Evolutionary conservation across 2,797 vertebrate genomes (phyloP), one percentile per base, ranked within the genome.

Genomic region (Paratrypauchen microcephalus): DNA sequence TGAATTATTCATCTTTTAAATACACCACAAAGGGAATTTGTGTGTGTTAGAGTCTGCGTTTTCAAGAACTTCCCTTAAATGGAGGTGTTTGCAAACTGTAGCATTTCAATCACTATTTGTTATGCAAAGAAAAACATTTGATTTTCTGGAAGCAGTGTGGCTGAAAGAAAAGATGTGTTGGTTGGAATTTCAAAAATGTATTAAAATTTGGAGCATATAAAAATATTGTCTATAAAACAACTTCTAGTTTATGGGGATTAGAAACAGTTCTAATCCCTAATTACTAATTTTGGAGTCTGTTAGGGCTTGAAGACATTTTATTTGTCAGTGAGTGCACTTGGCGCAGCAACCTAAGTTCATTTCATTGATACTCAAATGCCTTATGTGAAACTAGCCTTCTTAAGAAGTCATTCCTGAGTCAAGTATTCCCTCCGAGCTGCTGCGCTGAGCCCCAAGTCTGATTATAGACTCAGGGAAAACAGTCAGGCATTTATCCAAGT

Each of bases 401-500:
- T 67, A 66, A 66, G 73, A 82, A 83, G 80, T 79, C 74, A 84
- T 83, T 91, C 86, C 84, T 78, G 75, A 87, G 77, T 86, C 85
- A 87, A 89, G 86, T 70, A 72, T 81, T 86, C 80, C 83, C 81
- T 87, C 84, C 60, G 79, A 83, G 78, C 83, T 71, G 70, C 69
- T 77, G 75, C 83, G 57, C 83, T 70, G 81, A 88, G 85, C 81
- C 86, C 82, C 73, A 75, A 79, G 83, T 86, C 90, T 93, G 91
- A 92, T 92, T 91, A 92, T 83, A 91, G 88, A 83, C 85, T 87
- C 79, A 74, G 65, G 80, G 79, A 87, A 87, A 92, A 91, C 86
- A 91, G 88, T 87, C 88, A 82, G 83, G 86, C 87, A 87, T 92
- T 93, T 93, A 92, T 92, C 92, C 92, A 92, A 93, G 88, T 93